phyloP scores from a whole-genome alignment of 2,113 vertebrate species.

The Xyrauchen texanus region DNA sequence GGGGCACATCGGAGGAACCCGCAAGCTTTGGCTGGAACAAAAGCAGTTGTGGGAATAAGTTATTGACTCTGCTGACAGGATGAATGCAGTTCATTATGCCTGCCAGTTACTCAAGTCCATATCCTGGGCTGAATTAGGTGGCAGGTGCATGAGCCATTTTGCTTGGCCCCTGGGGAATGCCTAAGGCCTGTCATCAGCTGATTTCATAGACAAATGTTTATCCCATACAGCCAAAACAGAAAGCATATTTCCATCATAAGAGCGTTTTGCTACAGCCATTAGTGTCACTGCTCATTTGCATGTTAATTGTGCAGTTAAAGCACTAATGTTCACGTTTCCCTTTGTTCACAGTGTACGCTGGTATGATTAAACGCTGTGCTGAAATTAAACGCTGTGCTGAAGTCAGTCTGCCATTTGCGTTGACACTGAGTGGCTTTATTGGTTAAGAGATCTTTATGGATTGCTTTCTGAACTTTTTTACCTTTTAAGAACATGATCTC shows the following conservation, averaged over 20 bases:
- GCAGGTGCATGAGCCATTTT: conserved; percentile 88
- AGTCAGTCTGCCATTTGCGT: too few relatives aligned
- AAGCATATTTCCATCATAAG: conserved; percentile 94
- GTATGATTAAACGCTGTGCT: neutral
- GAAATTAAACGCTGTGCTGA: neutral
- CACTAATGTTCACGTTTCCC: conserved; percentile 64
- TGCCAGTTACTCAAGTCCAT: conserved; percentile 80
- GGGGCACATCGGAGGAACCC: conserved; percentile 77
- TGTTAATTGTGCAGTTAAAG: conserved; percentile 78
- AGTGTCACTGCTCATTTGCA: conserved; percentile 75
- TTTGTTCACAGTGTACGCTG: conserved; percentile 47
- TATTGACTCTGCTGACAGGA: conserved; percentile 95
- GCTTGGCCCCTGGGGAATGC: conserved; percentile 82
- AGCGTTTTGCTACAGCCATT: conserved; percentile 75
- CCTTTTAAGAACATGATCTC: neutral
- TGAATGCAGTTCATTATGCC: conserved; percentile 97
- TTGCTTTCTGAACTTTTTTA: neutral
- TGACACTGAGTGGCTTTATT: conserved; percentile 3
- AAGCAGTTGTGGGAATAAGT: conserved; percentile 98
- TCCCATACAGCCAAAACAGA: conserved; percentile 83
- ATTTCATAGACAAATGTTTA: conserved; percentile 97
- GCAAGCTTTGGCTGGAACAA: conserved; percentile 83
- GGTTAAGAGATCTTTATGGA: conserved; percentile 11
- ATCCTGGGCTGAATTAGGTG: conserved; percentile 83
- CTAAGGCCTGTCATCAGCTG: conserved; percentile 89